These are phyloP conservation scores for Eulimnadia texana DNA, from an alignment of 1,140 invertebrate genomes.

Conservation along the genomic window DNA sequence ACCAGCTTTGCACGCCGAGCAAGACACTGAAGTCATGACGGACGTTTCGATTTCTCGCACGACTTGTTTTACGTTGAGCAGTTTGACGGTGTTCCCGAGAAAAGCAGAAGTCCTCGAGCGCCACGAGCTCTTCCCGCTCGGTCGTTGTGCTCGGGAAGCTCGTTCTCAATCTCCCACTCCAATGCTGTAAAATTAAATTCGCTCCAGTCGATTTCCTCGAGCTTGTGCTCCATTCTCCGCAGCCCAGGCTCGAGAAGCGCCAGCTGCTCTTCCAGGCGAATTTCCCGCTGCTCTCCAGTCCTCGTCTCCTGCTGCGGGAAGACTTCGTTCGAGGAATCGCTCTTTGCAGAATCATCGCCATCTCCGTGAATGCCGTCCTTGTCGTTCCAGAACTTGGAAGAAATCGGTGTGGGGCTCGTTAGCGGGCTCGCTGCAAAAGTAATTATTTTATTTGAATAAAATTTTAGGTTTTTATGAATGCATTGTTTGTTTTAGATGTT, in stretches of 20 bases:
- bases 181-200: conserved; percentile 22
- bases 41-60: conserved; percentile 74
- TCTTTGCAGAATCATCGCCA: too few species aligned
- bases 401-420: too few species aligned
- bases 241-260: conserved; percentile 8
- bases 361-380: too few species aligned
- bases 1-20: conserved; percentile 77
- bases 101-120: conserved; percentile 20
- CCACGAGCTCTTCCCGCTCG: conserved; percentile 17
- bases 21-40: conserved; percentile 78
- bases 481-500: too few species aligned
- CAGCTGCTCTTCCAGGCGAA: conserved; percentile 11
- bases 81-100: conserved; percentile 59
- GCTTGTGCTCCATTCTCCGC: conserved; percentile 8
- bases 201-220: background rate
- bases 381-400: too few species aligned
- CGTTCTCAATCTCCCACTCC: conserved; percentile 18
- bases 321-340: background rate
- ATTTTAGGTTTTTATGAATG: too few species aligned
- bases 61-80: conserved; percentile 67
- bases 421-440: too few species aligned
- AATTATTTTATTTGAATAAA: too few species aligned
- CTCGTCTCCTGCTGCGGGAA: background rate
- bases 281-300: background rate
- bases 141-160: conserved; percentile 16